Percentiles rank a stretch among this genome's conserved stretches.
phyloP scores from a whole-genome alignment of 1,140 invertebrate species.

The Temnothorax longispinosus region DNA sequence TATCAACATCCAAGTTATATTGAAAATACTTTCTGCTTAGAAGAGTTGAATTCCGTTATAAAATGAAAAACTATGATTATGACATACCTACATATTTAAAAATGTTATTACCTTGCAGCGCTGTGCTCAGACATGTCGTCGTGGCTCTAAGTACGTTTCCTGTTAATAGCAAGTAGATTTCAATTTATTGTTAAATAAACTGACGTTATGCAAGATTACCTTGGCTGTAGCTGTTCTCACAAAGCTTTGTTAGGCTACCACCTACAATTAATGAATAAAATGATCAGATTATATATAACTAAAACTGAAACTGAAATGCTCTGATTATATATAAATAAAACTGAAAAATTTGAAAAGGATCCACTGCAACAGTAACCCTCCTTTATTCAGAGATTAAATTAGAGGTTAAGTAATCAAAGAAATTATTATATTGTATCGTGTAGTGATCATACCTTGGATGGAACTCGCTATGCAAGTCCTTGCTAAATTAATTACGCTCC shows the following conservation, averaged over 20 bases:
- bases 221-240: background rate
- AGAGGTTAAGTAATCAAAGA: conserved; percentile 34
- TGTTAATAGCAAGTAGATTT: conserved; percentile 48
- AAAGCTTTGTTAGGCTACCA: conserved; percentile 10
- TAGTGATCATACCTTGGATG: conserved; percentile 68
- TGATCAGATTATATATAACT: background rate
- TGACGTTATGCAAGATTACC: conserved; percentile 37
- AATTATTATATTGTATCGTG: background rate
- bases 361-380: background rate
- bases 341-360: background rate
- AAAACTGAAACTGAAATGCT: background rate
- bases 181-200: conserved; percentile 12
- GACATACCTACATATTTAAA: background rate
- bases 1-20: background rate
- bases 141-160: conserved; percentile 60
- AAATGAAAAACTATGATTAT: background rate
- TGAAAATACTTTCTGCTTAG: background rate
- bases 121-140: conserved; percentile 61
- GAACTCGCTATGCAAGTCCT: conserved; percentile 66
- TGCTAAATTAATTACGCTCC: conserved; percentile 65
- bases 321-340: background rate
- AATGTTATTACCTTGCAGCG: conserved; percentile 72
- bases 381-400: conserved; percentile 28
- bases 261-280: conserved; percentile 40
- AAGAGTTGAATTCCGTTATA: background rate